Percentiles rank a stretch among this genome's conserved stretches.
phyloP scores from a whole-genome alignment of 2,113 vertebrate genomes.

The Peromyscus leucopus region DNA sequence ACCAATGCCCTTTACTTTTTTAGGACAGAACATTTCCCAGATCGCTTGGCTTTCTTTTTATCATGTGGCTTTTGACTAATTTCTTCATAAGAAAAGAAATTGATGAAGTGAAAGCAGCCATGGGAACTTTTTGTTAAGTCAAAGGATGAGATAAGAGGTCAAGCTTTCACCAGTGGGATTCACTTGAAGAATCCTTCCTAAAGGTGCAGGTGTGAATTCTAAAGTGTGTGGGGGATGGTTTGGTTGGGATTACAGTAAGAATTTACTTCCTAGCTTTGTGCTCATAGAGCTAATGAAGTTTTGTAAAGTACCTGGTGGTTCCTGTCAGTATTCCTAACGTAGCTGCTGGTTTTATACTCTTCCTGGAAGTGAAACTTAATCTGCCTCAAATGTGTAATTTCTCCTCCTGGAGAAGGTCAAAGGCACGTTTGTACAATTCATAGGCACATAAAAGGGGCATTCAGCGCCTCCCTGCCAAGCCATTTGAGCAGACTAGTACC shows the following conservation, averaged over 20 bases:
- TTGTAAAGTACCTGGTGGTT: slow-evolving; percentile 46
- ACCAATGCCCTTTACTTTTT: not conserved
- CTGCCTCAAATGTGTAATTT: slow-evolving; percentile 74
- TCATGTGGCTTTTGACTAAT: slow-evolving; percentile 16
- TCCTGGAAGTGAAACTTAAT: slow-evolving; percentile 71
- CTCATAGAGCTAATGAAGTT: slow-evolving; percentile 63
- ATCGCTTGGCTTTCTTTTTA: slow-evolving; percentile 1
- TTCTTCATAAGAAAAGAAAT: slow-evolving; percentile 24
- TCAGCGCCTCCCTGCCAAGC: slow-evolving; percentile 67
- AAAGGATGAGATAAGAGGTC: not conserved
- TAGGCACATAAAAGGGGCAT: slow-evolving; percentile 64
- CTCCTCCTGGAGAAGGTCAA: slow-evolving; percentile 72
- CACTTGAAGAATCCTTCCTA: slow-evolving; percentile 4
- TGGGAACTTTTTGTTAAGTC: not conserved
- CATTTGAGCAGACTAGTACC: slow-evolving; percentile 61
- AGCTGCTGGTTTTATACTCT: slow-evolving; percentile 66
- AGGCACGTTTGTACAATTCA: slow-evolving; percentile 71
- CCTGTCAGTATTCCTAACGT: slow-evolving; percentile 36
- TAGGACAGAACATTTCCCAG: slow-evolving; percentile 33
- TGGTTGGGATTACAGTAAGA: not conserved
- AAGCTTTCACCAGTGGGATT: slow-evolving; percentile 9
- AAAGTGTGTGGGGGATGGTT: not conserved
- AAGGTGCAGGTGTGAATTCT: not conserved
- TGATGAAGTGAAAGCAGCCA: slow-evolving; percentile 15
- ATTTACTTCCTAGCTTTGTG: slow-evolving; percentile 13